Percentiles rank a stretch among this genome's conserved stretches.
These are phyloP conservation scores for Phoeniculus purpureus DNA, from an alignment of 2,797 vertebrate genomes.

Conservation along the genomic window DNA sequence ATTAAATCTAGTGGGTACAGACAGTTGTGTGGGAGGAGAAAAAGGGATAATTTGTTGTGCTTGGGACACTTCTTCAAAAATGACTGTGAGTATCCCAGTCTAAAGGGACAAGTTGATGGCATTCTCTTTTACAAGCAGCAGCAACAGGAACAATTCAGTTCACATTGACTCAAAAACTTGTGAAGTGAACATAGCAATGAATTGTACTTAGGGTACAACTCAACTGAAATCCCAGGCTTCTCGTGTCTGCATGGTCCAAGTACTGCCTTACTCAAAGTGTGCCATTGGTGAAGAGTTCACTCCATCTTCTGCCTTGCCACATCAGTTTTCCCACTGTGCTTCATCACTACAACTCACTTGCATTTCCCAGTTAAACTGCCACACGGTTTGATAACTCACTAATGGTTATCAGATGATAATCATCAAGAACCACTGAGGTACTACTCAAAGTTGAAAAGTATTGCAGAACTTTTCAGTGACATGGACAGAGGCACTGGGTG, in stretches of 20 bases:
- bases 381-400: background rate
- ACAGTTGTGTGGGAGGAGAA: background rate
- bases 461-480: background rate
- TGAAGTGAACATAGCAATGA: background rate
- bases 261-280: fast-evolving
- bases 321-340: background rate
- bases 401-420: background rate
- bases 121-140: background rate
- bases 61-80: background rate
- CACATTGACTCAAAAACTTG: background rate
- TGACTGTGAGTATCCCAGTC: background rate
- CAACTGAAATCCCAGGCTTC: background rate
- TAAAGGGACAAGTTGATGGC: background rate
- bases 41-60: background rate
- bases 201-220: background rate
- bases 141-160: background rate
- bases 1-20: background rate
- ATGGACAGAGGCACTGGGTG: too few relatives aligned
- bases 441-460: background rate
- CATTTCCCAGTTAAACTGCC: background rate
- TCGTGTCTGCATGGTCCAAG: background rate
- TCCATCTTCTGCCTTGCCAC: background rate
- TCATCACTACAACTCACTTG: background rate
- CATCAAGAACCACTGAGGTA: background rate
- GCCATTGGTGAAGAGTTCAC: background rate